Conservation (phyloP, 2,888 invertebrate species). For the Cremastinae sp. region DNA sequence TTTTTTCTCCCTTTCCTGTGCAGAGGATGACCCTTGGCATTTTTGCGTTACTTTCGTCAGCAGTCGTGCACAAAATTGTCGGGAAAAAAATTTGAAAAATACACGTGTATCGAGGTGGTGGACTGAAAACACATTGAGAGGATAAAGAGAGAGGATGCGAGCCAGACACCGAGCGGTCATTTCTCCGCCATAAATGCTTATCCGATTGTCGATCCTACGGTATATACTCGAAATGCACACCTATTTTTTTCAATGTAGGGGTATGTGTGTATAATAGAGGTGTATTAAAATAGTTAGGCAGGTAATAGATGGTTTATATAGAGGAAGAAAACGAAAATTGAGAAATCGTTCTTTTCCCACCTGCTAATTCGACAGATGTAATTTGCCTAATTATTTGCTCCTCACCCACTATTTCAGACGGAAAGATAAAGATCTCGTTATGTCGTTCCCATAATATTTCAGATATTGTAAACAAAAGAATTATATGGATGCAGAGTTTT, state of each 20-base stretch:
- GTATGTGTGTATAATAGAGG: neutral
- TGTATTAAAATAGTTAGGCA: slow-evolving; percentile 3
- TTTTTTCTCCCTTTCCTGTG: slow-evolving; percentile 14
- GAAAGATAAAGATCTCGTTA: slow-evolving; percentile 7
- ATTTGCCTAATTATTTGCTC: slow-evolving; percentile 21
- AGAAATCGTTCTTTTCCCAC: slow-evolving; percentile 17
- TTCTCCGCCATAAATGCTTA: slow-evolving; percentile 51
- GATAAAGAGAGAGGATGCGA: slow-evolving; percentile 43
- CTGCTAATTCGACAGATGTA: slow-evolving; percentile 27
- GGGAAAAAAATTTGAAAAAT: neutral
- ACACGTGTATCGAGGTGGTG: neutral
- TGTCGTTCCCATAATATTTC: slow-evolving; percentile 24
- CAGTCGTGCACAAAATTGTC: neutral
- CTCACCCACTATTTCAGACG: neutral
- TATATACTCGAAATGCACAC: slow-evolving; percentile 3
- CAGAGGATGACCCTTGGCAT: slow-evolving; percentile 6
- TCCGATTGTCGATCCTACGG: slow-evolving; percentile 45
- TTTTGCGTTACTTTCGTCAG: neutral
- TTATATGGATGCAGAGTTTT: no score
- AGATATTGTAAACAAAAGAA: no score
- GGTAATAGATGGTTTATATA: slow-evolving; percentile 26
- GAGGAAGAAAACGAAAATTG: slow-evolving; percentile 8
- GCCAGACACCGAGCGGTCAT: slow-evolving; percentile 54
- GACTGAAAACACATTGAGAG: neutral
- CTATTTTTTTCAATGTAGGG: neutral